A percentile compares a stretch with the other conserved stretches of the same genome.
phyloP scores from a whole-genome alignment of 2,797 vertebrate species.

The Acrossocheilus wenchowensis region DNA sequence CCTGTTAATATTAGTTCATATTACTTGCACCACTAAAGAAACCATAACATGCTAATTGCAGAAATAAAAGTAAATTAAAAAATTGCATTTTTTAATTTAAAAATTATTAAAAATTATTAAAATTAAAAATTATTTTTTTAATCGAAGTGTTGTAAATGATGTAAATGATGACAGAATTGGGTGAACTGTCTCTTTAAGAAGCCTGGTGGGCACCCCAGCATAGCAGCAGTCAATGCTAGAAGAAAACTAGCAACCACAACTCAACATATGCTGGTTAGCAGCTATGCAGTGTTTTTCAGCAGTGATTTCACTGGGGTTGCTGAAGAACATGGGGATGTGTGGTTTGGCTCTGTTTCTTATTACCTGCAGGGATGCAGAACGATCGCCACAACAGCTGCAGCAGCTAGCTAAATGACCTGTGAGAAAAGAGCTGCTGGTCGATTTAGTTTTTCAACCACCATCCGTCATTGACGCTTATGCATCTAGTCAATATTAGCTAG shows the following conservation, averaged over 20 bases:
- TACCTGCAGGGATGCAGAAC: neutral
- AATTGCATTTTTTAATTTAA: no score
- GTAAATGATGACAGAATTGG: neutral
- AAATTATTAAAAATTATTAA: no score
- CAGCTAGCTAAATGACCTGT: constrained; percentile 9
- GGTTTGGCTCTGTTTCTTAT: constrained; percentile 11
- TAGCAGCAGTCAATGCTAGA: neutral
- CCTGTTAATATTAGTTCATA: neutral
- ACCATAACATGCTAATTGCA: no score
- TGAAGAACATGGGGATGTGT: neutral
- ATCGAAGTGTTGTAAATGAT: neutral
- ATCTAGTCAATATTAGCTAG: constrained; percentile 53
- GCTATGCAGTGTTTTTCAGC: neutral
- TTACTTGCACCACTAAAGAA: neutral
- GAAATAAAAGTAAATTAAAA: no score
- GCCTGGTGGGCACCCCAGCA: neutral
- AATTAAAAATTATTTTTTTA: no score
- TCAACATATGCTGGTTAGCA: neutral
- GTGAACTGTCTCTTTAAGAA: constrained; percentile 20
- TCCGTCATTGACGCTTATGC: constrained; percentile 36
- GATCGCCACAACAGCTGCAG: constrained; percentile 5
- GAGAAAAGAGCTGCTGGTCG: constrained; percentile 31
- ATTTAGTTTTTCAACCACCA: constrained; percentile 29
- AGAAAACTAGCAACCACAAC: neutral
- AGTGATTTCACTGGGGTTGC: neutral